Evolutionary conservation across 2,113 vertebrate genomes (phyloP), one percentile per base, ranked within the genome.

Genomic region (Sapajus apella): DNA sequence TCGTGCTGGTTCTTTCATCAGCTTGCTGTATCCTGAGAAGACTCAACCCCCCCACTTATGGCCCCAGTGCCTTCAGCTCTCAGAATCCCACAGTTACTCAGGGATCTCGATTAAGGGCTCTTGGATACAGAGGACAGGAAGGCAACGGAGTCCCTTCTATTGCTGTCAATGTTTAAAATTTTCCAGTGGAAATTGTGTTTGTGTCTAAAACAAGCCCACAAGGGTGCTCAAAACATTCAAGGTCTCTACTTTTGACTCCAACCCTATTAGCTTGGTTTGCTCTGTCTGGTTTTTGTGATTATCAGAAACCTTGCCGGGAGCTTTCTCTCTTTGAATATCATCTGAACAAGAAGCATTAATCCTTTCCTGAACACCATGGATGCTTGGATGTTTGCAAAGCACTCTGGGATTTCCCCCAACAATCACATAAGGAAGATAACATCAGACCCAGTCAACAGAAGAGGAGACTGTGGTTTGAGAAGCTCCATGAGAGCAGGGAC

Each of bases 271-370:
- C 13, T 72, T 79, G 1, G 35, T 0, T 10, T 12, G 25, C 37
- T 37, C 73, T 4, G 8, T 14, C 85, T 6, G 3, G 12, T 2
- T 14, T 32, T 32, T 2, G 4, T 0, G 27, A 10, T 50, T 2
- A n/a, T 66, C 61, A 56, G 88, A 52, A 72, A 72, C 4, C 12
- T 21, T 37, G 12, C 11, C 55, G 20, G 35, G 61, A 64, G 43
- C 45, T 1, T 30, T 30, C 0, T 5, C 4, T 30, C 70, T 35
- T 12, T 27, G 43, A 23, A 58, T 5, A 14, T 30, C 82, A 11
- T 18, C 6, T 8, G 58, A n/a, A 55, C 56, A 10, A 4, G 35
- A 43, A 87, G 55, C 43, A 23, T 55, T 14, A 4, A n/a, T 20
- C 9, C 47, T n/a, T 73, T 55, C 23, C 45, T 82, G 30, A 80